A percentile compares a stretch with the other conserved stretches of the same genome.
phyloP scores from a whole-genome alignment of 2,888 invertebrate species.

The Epinotia demarniana region DNA sequence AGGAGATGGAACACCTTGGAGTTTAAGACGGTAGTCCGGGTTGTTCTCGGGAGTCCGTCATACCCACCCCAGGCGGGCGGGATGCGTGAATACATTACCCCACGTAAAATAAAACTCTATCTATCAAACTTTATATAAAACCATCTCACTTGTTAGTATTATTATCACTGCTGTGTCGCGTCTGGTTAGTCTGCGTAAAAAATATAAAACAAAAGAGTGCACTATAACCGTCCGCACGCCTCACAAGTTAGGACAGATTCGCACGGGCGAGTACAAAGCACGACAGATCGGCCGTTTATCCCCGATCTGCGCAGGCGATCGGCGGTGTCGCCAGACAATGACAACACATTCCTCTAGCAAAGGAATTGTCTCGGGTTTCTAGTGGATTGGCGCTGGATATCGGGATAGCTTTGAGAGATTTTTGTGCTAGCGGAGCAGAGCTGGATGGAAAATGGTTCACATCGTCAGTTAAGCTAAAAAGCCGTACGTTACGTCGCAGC shows the following conservation, averaged over 20 bases:
- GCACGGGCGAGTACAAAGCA: constrained; percentile 60
- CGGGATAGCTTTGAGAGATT: not conserved
- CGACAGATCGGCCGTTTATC: constrained; percentile 75
- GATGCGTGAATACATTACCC: no score
- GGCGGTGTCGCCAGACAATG: constrained; percentile 27
- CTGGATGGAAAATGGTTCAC: not conserved
- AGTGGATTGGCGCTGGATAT: constrained; percentile 15
- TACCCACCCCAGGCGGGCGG: no score
- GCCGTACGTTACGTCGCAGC: no score
- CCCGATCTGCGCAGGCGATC: constrained; percentile 59
- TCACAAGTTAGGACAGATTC: constrained; percentile 58
- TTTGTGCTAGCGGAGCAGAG: not conserved
- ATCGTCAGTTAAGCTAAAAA: not conserved
- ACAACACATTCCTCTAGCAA: constrained; percentile 34
- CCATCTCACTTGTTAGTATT: no score
- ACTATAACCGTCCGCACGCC: constrained; percentile 49
- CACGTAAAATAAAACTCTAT: no score
- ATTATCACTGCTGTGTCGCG: no score
- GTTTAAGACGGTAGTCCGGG: no score
- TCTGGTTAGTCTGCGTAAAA: no score
- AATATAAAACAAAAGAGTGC: constrained; percentile 45
- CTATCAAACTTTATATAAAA: no score
- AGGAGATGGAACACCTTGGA: no score
- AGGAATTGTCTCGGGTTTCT: constrained; percentile 32
- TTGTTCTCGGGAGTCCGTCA: no score